phyloP scores from a whole-genome alignment of 2,888 invertebrate genomes.

The Dolomedes plantarius region DNA sequence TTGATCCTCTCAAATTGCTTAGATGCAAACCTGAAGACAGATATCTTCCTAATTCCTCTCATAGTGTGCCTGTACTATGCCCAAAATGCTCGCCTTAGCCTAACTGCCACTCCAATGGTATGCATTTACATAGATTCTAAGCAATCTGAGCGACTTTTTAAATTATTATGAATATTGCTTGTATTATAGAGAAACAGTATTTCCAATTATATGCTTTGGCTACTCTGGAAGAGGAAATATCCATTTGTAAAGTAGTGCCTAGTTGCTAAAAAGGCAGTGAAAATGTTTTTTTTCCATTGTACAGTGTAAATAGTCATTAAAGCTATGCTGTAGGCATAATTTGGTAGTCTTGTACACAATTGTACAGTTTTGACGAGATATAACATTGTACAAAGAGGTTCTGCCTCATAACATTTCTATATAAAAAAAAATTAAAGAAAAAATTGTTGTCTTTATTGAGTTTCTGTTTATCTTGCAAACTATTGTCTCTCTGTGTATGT shows the following conservation, averaged over 20 bases:
- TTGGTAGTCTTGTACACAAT: conserved; percentile 51
- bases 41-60: neutral
- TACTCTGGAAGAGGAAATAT: neutral
- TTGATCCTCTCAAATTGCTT: neutral
- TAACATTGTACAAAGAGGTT: conserved; percentile 68
- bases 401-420: conserved; percentile 65
- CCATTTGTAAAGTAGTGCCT: conserved; percentile 42
- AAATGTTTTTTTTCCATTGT: conserved; percentile 37
- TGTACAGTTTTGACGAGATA: conserved; percentile 69
- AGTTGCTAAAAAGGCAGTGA: conserved; percentile 39
- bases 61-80: conserved; percentile 4
- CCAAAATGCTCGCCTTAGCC: conserved; percentile 23
- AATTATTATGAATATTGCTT: neutral
- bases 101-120: conserved; percentile 17
- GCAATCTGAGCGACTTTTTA: neutral
- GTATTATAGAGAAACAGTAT: neutral
- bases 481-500: too few species aligned
- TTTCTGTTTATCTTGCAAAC: neutral
- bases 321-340: conserved; percentile 66
- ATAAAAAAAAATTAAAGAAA: conserved; percentile 55
- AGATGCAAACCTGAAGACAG: neutral
- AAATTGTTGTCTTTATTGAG: conserved; percentile 21
- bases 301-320: conserved; percentile 64
- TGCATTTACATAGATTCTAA: conserved; percentile 15
- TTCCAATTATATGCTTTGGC: neutral